These are phyloP conservation scores for Pyralis farinalis DNA, from an alignment of 2,888 invertebrate genomes.

Conservation along the genomic window DNA sequence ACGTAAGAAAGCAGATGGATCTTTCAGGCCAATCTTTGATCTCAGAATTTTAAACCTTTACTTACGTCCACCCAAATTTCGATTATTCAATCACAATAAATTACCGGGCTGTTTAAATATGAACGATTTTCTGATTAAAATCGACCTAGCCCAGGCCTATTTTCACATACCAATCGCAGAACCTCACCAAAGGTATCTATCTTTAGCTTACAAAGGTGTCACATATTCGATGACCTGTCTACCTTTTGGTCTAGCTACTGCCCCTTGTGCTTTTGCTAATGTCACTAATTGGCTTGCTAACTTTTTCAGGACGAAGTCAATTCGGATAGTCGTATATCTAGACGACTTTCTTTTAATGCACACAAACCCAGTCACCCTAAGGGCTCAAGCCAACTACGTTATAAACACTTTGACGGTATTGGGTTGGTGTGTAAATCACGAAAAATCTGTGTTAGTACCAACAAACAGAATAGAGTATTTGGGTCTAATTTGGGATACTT, in stretches of 20 bases:
- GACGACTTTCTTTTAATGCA: not conserved
- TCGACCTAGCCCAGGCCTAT: slow-evolving; percentile 18
- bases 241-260: not conserved
- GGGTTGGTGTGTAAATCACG: not conserved
- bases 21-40: slow-evolving; percentile 15
- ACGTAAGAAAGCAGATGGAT: slow-evolving; percentile 14
- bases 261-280: not conserved
- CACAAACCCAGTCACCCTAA: not conserved
- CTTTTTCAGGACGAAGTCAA: not conserved
- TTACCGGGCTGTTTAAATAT: slow-evolving; percentile 10
- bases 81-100: slow-evolving; percentile 14
- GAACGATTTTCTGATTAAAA: slow-evolving; percentile 16
- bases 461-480: not conserved
- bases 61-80: slow-evolving; percentile 13
- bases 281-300: not conserved
- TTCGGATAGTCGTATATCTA: not conserved
- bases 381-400: not conserved
- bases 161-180: slow-evolving; percentile 4
- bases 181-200: not conserved
- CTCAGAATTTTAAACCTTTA: slow-evolving; percentile 17
- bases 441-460: not conserved
- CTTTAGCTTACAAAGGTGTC: not conserved
- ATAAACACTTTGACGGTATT: not conserved
- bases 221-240: not conserved
- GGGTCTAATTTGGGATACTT: not conserved